Percentiles rank a stretch among this genome's conserved stretches.
Evolutionary conservation across 2,797 vertebrate genomes (phyloP).

Genomic region (Odontamblyopus rebecca): DNA sequence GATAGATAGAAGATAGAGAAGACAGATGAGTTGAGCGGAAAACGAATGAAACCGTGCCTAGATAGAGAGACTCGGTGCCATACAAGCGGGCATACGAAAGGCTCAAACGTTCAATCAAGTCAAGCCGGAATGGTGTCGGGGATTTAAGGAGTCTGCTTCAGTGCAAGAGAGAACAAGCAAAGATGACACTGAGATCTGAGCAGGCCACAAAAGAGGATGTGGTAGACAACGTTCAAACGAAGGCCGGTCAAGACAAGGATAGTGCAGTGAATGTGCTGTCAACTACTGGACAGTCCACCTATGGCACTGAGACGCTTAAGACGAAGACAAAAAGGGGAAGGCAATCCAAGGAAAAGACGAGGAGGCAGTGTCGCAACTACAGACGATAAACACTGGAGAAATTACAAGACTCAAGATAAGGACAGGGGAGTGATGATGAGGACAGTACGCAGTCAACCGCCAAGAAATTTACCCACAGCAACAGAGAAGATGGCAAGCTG

Average conservation of each 20-base stretch:
- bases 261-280: too few species aligned
- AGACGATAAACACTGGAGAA: background rate
- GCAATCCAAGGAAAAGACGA: background rate
- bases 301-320: background rate
- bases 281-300: background rate
- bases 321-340: background rate
- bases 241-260: background rate
- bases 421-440: too few species aligned
- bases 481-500: too few species aligned
- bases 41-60: background rate
- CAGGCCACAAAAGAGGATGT: background rate
- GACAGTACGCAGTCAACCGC: too few species aligned
- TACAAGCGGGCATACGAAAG: background rate
- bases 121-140: too few species aligned
- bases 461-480: too few species aligned
- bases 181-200: background rate
- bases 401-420: too few species aligned
- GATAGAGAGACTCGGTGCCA: background rate
- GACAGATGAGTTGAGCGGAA: background rate
- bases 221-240: too few species aligned
- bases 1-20: too few species aligned
- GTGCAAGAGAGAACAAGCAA: background rate
- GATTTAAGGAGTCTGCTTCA: background rate
- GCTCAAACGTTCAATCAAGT: too few species aligned
- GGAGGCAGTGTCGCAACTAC: background rate